Evolutionary conservation across 2,797 vertebrate species (phyloP).

Genomic region (Phrynocephalus forsythii): DNA sequence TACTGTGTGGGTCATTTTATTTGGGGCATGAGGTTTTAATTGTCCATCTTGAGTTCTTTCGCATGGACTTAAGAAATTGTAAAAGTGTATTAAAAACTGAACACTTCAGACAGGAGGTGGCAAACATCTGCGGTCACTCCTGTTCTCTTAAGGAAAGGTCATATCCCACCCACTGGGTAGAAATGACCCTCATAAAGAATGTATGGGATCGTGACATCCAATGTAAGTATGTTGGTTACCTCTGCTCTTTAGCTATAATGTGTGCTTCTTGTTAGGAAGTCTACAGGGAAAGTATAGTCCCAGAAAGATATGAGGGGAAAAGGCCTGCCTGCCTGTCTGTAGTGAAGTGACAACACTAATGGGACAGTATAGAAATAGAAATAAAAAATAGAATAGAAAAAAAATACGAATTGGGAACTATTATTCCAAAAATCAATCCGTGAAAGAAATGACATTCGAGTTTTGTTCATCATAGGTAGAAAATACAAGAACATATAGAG

Average conservation of each 20-base stretch:
- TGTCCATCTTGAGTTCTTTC: conserved; percentile 45
- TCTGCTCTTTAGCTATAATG: conserved; percentile 61
- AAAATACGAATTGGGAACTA: conserved; percentile 21
- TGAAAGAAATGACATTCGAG: conserved; percentile 46
- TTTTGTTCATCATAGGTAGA: conserved; percentile 45
- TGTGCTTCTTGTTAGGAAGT: conserved; percentile 76
- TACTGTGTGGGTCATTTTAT: neutral
- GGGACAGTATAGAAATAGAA: too few relatives aligned
- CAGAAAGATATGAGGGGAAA: conserved; percentile 60
- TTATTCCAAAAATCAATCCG: conserved; percentile 49
- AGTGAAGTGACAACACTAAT: too few relatives aligned
- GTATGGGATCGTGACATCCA: conserved; percentile 80
- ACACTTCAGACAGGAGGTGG: conserved; percentile 64
- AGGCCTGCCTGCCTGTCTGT: too few relatives aligned
- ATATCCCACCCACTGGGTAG: conserved; percentile 81
- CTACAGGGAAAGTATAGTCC: conserved; percentile 61
- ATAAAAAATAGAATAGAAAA: neutral
- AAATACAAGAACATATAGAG: neutral
- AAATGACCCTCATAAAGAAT: conserved; percentile 80
- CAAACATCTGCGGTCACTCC: conserved; percentile 79
- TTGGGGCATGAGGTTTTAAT: neutral
- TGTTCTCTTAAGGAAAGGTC: conserved; percentile 74
- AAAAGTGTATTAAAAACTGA: conserved; percentile 33
- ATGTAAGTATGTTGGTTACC: conserved; percentile 68
- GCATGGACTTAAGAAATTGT: conserved; percentile 52